Evolutionary conservation across 2,113 vertebrate species (phyloP), one percentile per base, ranked within the genome.

Genomic region (Pollachius pollachius): DNA sequence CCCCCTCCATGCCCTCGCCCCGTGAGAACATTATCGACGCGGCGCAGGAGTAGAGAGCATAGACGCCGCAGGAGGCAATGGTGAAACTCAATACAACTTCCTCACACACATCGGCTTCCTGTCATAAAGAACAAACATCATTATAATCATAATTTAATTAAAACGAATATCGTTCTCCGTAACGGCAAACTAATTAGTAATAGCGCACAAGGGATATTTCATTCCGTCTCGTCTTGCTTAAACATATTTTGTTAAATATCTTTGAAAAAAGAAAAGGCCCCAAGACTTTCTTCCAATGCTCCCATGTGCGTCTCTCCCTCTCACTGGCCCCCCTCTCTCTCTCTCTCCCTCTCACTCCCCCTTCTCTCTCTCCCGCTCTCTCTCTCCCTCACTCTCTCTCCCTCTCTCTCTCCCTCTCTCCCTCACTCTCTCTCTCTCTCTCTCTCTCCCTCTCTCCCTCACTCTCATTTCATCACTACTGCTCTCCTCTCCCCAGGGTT

Each of bases 401-500:
- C 27, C 61, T 63, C 61, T 63, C 61, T 63, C 19, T 63, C 9
- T 4, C 61, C 27, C 61, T 81, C 82, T 80, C 73, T 80, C 61
- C 6, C 76, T 69, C 30, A 3, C 48, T 65, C 30, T 67, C 25
- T 75, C 71, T 65, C 78, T 86, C 78, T 75, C 81, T 83, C 83
- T 82, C 65, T 5, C 34, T 65, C n/a, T 65, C 34, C 13, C 62
- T 64, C 15, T 9, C 63, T 64, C 30, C 41, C n/a, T 41, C 64
- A 21, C 64, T 21, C 41, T 65, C 77, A 56, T 75, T 76, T 76
- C 69, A 70, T 84, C 60, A 68, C 52, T 54, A 1, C 52, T 16
- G 12, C 52, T 54, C 52, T 54, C 52, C 16, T 54, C 82, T 86
- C 74, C 70, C 74, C 70, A 85, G 74, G 61, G 83, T 86, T 85